phyloP scores from a whole-genome alignment of 2,797 vertebrate species.

The Onychomys arenicola region DNA sequence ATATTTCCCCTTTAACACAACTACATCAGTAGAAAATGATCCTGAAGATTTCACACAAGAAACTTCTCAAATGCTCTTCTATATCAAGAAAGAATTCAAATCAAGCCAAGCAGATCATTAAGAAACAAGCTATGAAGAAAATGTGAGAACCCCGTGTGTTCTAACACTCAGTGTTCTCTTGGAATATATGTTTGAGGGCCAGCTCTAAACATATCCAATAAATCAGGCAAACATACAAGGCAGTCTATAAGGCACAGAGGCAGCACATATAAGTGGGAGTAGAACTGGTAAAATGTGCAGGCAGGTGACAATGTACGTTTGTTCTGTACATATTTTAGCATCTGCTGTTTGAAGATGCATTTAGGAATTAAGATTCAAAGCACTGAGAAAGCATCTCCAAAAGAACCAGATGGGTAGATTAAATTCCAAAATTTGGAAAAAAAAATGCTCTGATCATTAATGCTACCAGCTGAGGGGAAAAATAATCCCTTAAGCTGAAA shows the following conservation, averaged over 20 bases:
- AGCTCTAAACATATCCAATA: not conserved
- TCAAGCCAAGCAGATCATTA: not conserved
- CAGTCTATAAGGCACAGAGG: not conserved
- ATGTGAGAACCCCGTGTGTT: not conserved
- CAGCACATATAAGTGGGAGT: not conserved
- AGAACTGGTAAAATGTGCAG: not conserved
- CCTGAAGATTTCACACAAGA: not conserved
- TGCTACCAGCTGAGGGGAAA: constrained; percentile 16
- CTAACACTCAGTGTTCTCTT: not conserved
- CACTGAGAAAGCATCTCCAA: constrained; percentile 11
- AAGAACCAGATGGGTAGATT: constrained; percentile 52
- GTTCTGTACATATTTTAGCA: constrained; percentile 19
- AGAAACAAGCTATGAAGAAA: constrained; percentile 24
- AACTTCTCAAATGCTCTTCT: not conserved
- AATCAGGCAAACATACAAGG: not conserved
- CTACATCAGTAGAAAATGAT: not conserved
- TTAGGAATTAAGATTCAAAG: constrained; percentile 68
- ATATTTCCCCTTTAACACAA: not conserved
- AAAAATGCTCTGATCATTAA: constrained; percentile 18
- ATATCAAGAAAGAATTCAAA: not conserved
- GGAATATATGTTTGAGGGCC: not conserved
- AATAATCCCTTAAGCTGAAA: constrained; percentile 47
- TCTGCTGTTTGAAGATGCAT: constrained; percentile 66
- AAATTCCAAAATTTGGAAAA: constrained; percentile 41
- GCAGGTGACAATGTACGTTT: constrained; percentile 24